Evolutionary conservation across 2,888 invertebrate genomes (phyloP), one percentile per base, ranked within the genome.

Genomic region (Leptinotarsa juncta): DNA sequence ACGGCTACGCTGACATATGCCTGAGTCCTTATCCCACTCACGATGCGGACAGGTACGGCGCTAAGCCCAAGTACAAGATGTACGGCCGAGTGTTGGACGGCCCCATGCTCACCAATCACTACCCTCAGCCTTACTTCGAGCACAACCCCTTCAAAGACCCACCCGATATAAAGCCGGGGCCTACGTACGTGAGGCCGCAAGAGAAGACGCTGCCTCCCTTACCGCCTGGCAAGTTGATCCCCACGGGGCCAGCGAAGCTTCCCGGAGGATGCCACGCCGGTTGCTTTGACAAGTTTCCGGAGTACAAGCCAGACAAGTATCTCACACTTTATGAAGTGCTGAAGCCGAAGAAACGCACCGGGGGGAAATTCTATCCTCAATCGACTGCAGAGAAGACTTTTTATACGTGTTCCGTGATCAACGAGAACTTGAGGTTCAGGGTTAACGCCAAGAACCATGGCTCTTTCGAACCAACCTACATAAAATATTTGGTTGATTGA

Each of bases 1-100:
- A 88, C 23, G 91, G 91, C 48, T 91, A 90, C 82, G 82, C 84
- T 1, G 84, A 91, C 78, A 89, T 90, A 71, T 86, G 88, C 60
- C 76, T 91, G 3, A 89, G 85, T 72, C 88, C 88, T 77, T 91
- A 89, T 82, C 89, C 90, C 0, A 79, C 80, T 73, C 85, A 88
- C 74, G 78, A 78, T 55, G 73, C 79, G 4, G 84, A 85, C 69
- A 82, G 81, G 48, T 53, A 66, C 49, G 60, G 66, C 51, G 20
- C 32, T 51, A 68, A 72, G 20, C 51, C 77, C 16, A 84, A 84
- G 74, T 79, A 79, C 62, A 85, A 84, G 68, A 71, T 82, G 60
- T 85, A 83, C 75, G 84, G 84, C 57, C 12, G 3, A 62, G 75
- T 71, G 16, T 65, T 84, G 48, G 79, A 78, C 55, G 83, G 84